Conservation (phyloP, 2,888 invertebrate genomes). For the Caenorhabditis japonica region DNA sequence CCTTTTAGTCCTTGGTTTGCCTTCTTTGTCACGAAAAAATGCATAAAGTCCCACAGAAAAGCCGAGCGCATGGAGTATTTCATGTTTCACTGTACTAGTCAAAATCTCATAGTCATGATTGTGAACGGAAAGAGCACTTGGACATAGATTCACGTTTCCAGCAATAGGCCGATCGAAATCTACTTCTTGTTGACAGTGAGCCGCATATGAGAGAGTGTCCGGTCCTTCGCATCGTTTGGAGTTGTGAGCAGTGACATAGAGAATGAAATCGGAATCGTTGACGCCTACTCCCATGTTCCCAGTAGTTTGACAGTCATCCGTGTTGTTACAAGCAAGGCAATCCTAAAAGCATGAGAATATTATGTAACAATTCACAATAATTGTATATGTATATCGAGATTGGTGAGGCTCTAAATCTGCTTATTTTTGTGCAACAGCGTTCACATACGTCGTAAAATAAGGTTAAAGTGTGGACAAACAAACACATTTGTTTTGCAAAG, state of each 20-base stretch:
- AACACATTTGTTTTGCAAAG: too few relatives aligned
- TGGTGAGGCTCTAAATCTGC: too few relatives aligned
- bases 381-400: too few relatives aligned
- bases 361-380: too few relatives aligned
- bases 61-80: conserved; percentile 95
- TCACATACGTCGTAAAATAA: too few relatives aligned
- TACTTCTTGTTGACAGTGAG: conserved; percentile 96
- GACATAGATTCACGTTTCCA: conserved; percentile 98
- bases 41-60: conserved; percentile 97
- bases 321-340: conserved; percentile 52
- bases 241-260: conserved; percentile 80
- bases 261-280: conserved; percentile 91
- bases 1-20: conserved; percentile 81
- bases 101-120: conserved; percentile 86
- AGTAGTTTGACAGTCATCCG: conserved; percentile 80
- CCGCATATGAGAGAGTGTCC: conserved; percentile 93
- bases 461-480: too few relatives aligned
- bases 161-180: conserved; percentile 94
- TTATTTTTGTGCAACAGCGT: too few relatives aligned
- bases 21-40: conserved; percentile 86
- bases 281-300: conserved; percentile 81
- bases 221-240: conserved; percentile 84
- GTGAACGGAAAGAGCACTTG: conserved; percentile 91
- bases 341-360: conserved; percentile 35
- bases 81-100: conserved; percentile 82